Conservation (phyloP, 2,797 vertebrate genomes). For the Chrysocyon brachyurus region DNA sequence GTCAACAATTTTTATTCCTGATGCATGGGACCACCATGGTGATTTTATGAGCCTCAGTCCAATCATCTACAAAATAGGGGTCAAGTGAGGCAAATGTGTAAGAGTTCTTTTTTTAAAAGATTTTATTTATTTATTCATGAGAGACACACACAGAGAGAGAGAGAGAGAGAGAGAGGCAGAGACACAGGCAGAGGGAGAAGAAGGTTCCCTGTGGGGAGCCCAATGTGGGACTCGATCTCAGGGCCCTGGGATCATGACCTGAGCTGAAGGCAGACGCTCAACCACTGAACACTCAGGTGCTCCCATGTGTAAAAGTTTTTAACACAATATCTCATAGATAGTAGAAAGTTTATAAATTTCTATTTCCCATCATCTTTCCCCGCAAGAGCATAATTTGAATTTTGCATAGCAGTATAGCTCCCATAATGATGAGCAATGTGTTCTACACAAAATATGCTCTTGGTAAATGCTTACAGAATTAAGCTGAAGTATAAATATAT, state of each 20-base stretch:
- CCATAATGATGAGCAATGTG: not conserved
- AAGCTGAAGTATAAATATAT: not conserved
- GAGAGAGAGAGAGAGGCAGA: too few species aligned
- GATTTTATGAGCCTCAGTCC: not conserved
- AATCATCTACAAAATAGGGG: not conserved
- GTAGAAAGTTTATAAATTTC: not conserved
- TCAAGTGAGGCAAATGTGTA: not conserved
- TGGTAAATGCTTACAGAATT: not conserved
- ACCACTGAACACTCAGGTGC: too few species aligned
- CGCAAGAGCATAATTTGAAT: not conserved
- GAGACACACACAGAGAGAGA: too few species aligned
- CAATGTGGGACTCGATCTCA: too few species aligned
- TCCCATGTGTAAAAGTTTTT: not conserved
- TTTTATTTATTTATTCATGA: too few species aligned
- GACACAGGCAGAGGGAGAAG: too few species aligned
- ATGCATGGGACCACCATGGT: not conserved
- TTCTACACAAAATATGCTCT: not conserved
- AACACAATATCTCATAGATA: not conserved
- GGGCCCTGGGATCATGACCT: too few species aligned
- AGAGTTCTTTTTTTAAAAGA: not conserved
- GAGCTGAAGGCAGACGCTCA: too few species aligned
- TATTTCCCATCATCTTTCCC: not conserved
- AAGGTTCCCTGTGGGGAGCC: too few species aligned
- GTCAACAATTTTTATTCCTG: not conserved
- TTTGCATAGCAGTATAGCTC: not conserved